Base-by-base conservation (phyloP, 2,797 vertebrate species). In the Xenentodon cancila region DNA sequence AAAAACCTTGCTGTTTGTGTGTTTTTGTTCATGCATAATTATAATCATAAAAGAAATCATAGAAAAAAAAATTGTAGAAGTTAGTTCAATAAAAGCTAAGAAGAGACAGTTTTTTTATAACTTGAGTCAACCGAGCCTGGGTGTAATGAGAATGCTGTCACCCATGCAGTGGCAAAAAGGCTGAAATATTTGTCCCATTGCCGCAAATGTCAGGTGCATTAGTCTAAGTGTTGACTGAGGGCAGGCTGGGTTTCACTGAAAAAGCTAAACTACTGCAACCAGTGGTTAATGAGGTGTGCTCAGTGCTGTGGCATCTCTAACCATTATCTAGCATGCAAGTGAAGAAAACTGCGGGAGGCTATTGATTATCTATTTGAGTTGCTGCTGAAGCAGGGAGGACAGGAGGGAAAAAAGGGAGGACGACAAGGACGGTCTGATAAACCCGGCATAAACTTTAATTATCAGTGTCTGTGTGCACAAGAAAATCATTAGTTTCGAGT, bases 291-390 rank as follows among this genome's bases (percentile, higher is more conserved):
- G 89, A 89, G 82, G 82, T 84, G 86, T 88, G 82, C 68, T 77
- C 75, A 76, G 67, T 63, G 69, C 77, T 70, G 59, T 63, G 80
- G 75, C 84, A 80, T 77, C 73, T 68, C 83, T 76, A 73, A 84
- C 84, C 70, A 76, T 87, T 86, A 88, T 81, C 79, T 77, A 73
- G 80, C 79, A 60, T 66, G 55, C 78, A 78, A 70, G 63, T 65
- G 71, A 68, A 80, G 68, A 79, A 82, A 82, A 73, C 51, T 64
- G 57, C 49, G 1, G 59, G 75, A 80, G 66, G 73, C 54, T 80
- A 90, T 90, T 68, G 84, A 91, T 91, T 87, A 83, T 86, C 75
- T 84, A 80, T 89, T 84, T 80, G 83, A 80, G 80, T 72, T 55
- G 61, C 71, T 58, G 67, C 77, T 68, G 37, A 53, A 73, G 66